phyloP scores from a whole-genome alignment of 2,888 invertebrate genomes.

The Ornithoptera priamus region DNA sequence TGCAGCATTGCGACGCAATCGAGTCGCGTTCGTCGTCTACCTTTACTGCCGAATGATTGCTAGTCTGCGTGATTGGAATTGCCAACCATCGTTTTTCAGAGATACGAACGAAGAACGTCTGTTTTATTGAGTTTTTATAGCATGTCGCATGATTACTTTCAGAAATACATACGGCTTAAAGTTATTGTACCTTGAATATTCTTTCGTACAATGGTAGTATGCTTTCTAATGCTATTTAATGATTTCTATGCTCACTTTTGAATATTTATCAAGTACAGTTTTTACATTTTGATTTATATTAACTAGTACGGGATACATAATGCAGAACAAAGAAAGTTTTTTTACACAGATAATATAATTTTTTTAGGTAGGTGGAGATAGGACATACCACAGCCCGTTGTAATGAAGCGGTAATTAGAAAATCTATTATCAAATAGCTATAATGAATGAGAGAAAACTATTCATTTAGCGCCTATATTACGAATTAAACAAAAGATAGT shows the following conservation, averaged over 20 bases:
- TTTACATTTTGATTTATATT: too few relatives aligned
- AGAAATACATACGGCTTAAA: constrained; percentile 13
- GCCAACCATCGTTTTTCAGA: constrained; percentile 62
- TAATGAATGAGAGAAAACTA: too few relatives aligned
- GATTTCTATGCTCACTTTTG: background rate
- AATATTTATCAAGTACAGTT: too few relatives aligned
- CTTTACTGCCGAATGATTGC: constrained; percentile 78
- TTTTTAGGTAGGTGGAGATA: too few relatives aligned
- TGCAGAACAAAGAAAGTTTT: too few relatives aligned
- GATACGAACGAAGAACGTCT: constrained; percentile 60
- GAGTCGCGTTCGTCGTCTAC: constrained; percentile 54
- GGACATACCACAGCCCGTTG: too few relatives aligned
- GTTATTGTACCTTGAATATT: constrained; percentile 4
- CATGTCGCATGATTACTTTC: constrained; percentile 34
- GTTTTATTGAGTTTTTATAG: constrained; percentile 60
- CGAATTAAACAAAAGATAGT: too few relatives aligned
- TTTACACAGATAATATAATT: too few relatives aligned
- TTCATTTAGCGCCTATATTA: too few relatives aligned
- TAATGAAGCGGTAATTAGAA: too few relatives aligned
- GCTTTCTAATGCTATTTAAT: background rate
- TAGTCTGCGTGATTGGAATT: constrained; percentile 73
- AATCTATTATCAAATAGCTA: too few relatives aligned
- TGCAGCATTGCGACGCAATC: constrained; percentile 46
- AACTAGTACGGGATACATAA: too few relatives aligned
- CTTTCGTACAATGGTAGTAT: background rate